Conservation (phyloP, 2,797 vertebrate species). For the Ataeniobius toweri region DNA sequence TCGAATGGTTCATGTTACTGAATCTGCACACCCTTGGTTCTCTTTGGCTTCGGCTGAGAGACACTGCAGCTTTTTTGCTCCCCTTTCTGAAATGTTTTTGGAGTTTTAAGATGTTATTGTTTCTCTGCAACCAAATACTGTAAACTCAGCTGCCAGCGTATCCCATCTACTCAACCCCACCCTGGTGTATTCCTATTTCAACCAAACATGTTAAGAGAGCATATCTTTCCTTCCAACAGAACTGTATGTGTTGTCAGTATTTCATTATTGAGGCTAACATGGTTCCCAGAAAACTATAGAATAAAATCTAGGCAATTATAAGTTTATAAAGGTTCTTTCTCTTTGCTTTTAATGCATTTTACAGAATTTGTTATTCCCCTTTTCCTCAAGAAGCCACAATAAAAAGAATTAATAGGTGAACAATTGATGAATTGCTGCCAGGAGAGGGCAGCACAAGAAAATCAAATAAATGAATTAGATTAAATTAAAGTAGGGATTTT, state of each 20-base stretch:
- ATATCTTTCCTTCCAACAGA: background rate
- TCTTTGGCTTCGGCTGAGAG: background rate
- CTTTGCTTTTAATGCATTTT: background rate
- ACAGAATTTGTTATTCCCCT: too few relatives aligned
- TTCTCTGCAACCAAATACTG: background rate
- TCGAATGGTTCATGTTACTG: background rate
- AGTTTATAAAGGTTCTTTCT: background rate
- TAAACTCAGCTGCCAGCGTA: background rate
- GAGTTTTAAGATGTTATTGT: background rate
- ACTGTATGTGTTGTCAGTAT: background rate
- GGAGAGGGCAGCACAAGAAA: background rate
- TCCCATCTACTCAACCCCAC: background rate
- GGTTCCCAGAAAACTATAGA: background rate
- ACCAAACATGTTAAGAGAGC: background rate
- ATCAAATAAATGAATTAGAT: background rate
- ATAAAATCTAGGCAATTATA: background rate
- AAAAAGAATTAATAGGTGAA: background rate
- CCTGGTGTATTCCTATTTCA: background rate
- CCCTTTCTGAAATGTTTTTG: background rate
- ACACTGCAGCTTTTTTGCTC: background rate
- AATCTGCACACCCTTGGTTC: background rate
- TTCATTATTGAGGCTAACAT: background rate
- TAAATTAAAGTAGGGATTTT: background rate
- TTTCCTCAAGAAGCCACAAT: too few relatives aligned
- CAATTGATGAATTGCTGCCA: background rate